phyloP scores from a whole-genome alignment of 2,797 vertebrate species.

The Hydrolagus colliei region DNA sequence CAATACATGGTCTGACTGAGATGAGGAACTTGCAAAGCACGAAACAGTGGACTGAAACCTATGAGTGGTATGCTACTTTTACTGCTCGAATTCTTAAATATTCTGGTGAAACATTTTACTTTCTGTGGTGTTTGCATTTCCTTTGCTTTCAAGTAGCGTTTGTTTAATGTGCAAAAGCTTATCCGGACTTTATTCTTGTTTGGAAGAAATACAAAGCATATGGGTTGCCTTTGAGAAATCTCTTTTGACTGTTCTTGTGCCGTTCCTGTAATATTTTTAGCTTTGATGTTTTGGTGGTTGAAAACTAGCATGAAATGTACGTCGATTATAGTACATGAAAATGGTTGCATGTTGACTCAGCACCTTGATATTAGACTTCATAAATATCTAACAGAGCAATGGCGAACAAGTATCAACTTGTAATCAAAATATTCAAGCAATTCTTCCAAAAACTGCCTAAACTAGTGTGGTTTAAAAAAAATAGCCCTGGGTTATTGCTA shows the following conservation, averaged over 20 bases:
- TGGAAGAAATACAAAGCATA: neutral
- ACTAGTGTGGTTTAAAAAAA: neutral
- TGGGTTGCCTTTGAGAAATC: neutral
- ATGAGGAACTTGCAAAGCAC: neutral
- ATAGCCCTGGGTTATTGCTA: neutral
- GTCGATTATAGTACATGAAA: neutral
- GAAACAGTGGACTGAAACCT: neutral
- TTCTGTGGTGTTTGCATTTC: neutral
- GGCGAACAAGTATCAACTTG: constrained; percentile 9
- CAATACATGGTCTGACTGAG: neutral
- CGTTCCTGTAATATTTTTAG: neutral
- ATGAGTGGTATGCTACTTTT: neutral
- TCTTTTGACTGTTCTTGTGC: neutral
- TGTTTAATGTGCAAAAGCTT: neutral
- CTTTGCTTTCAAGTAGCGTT: neutral
- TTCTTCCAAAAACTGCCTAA: neutral
- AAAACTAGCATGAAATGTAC: neutral
- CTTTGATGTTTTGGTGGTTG: neutral
- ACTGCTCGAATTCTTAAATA: neutral
- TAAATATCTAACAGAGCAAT: neutral
- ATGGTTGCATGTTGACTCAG: neutral
- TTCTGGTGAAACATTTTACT: neutral
- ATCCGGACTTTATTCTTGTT: neutral
- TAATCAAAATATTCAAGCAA: neutral
- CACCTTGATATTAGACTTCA: neutral